These are phyloP conservation scores for Acanthis flammea DNA, from an alignment of 2,797 vertebrate species.

Conservation along the genomic window DNA sequence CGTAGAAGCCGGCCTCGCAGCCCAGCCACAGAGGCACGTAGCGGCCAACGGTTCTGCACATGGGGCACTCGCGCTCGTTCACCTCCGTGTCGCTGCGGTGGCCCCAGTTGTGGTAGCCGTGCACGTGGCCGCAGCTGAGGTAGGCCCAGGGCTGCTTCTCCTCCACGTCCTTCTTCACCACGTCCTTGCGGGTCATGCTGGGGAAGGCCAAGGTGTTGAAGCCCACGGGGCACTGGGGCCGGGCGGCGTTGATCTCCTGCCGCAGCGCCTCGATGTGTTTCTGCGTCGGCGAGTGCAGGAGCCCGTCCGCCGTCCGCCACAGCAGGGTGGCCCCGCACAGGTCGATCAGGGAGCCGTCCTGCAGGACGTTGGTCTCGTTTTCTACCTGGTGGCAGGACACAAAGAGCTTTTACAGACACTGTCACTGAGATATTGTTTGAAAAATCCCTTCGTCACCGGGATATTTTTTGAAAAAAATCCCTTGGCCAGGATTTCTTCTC, in stretches of 20 bases:
- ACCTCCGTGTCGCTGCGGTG: slow-evolving; percentile 88
- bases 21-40: slow-evolving; percentile 95
- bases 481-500: accelerated
- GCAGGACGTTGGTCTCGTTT: slow-evolving; percentile 92
- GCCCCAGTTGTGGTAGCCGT: slow-evolving; percentile 96
- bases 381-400: slow-evolving; percentile 82
- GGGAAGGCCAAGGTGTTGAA: slow-evolving; percentile 97
- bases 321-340: slow-evolving; percentile 95
- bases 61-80: slow-evolving; percentile 92
- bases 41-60: slow-evolving; percentile 92
- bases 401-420: background rate
- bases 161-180: slow-evolving; percentile 74
- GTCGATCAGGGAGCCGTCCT: slow-evolving; percentile 95
- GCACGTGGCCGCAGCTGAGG: slow-evolving; percentile 92
- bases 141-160: slow-evolving; percentile 98
- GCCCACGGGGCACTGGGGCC: slow-evolving; percentile 84
- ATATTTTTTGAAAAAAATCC: background rate
- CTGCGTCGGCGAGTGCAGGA: slow-evolving; percentile 93
- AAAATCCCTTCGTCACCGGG: background rate
- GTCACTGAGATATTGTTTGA: too few relatives aligned
- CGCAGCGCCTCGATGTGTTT: slow-evolving; percentile 94
- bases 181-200: slow-evolving; percentile 93
- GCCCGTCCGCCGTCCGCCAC: slow-evolving; percentile 95
- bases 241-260: slow-evolving; percentile 85
- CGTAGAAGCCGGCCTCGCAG: slow-evolving; percentile 92